Evolutionary conservation across 2,113 vertebrate species (phyloP).

Genomic region (Petroica traversi): DNA sequence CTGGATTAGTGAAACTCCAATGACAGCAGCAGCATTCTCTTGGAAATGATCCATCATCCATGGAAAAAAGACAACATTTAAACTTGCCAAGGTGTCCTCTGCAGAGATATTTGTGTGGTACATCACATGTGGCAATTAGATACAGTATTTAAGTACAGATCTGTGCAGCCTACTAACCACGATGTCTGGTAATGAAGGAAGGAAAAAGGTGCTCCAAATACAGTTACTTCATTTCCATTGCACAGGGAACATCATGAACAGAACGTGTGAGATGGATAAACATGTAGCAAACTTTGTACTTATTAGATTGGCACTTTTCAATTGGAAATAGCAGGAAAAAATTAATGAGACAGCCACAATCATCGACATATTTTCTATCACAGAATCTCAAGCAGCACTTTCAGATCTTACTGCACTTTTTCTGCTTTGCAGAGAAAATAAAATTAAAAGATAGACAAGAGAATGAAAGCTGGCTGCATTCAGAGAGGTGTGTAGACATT

Average conservation of each 20-base stretch:
- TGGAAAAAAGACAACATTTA: background rate
- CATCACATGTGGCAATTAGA: background rate
- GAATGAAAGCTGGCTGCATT: background rate
- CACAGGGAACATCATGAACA: background rate
- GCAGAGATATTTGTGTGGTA: background rate
- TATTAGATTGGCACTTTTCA: background rate
- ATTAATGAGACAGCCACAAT: background rate
- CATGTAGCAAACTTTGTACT: background rate
- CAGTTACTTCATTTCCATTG: background rate
- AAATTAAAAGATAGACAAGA: background rate
- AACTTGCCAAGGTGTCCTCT: background rate
- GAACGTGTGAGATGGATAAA: background rate
- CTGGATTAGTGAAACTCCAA: background rate
- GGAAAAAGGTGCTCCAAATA: background rate
- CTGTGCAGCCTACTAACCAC: background rate
- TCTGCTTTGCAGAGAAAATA: background rate
- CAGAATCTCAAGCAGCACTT: background rate
- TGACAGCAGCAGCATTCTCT: accelerated
- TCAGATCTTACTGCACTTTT: background rate
- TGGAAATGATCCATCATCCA: background rate
- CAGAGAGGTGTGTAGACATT: background rate
- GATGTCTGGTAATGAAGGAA: accelerated
- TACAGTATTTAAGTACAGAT: no score
- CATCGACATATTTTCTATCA: background rate
- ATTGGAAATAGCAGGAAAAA: background rate